Evolutionary conservation across 2,797 vertebrate genomes (phyloP), one percentile per base, ranked within the genome.

Genomic region (Esox lucius): DNA sequence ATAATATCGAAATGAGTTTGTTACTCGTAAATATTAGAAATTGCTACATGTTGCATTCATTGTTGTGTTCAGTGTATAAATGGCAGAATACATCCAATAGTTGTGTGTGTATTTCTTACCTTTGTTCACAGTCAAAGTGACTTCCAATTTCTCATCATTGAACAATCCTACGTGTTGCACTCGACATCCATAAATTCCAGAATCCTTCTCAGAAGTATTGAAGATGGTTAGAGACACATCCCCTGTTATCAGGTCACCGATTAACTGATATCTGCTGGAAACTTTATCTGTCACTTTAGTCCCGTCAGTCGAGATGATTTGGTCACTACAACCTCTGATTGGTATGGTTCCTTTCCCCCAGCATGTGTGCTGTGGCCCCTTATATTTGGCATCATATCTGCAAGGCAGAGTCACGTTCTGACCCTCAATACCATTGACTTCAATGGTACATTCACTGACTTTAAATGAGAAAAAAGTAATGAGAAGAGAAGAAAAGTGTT

Each of bases 181-280:
- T 0, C 95, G 92, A 82, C 96, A 97, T 62, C 96, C 94, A 5
- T 97, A 97, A 0, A 0, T 72, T 53, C 95, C 96, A 4, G 84
- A 72, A 73, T 98, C 96, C 1, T 11, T 7, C 56, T 78, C 68
- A 0, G 42, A 73, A 1, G 91, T 72, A 0, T 76, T 81, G 17
- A 75, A 0, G 0, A 98, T 94, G 0, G 92, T 96, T 84, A 97
- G 81, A 61, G 96, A 94, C 19, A 95, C 92, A 0, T 96, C 77
- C 0, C 96, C 95, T 0, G 0, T 0, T 0, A 0, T 1, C 83
- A 96, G 72, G 5, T 76, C 5, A 68, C 95, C 93, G 42, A 53
- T 16, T 31, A 98, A 28, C 24, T 35, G 69, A 26, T 94, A 96
- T 91, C 89, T 94, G 35, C 11, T 9, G 19, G 81, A 81, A 4